Conservation (phyloP, 2,113 vertebrate genomes). For the Gnathonemus longibarbis region DNA sequence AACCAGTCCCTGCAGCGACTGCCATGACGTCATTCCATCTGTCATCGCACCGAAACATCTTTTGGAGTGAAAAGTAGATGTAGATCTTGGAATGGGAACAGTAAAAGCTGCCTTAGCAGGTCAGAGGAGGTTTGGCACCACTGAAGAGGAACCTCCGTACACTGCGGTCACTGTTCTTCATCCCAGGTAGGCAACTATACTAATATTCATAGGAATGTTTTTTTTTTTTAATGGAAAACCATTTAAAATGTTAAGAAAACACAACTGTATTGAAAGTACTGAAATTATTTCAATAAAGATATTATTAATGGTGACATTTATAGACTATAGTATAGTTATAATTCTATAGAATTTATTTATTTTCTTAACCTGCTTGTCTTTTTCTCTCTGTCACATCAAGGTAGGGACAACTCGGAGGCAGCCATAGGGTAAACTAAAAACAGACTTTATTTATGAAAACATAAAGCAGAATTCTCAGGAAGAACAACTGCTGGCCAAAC, state of each 20-base stretch:
- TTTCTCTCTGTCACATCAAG: background rate
- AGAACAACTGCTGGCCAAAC: background rate
- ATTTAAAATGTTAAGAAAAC: background rate
- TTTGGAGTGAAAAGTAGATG: background rate
- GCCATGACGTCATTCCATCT: background rate
- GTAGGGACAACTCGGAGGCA: background rate
- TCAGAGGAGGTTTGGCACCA: background rate
- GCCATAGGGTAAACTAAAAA: background rate
- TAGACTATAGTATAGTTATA: background rate
- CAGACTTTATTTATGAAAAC: background rate
- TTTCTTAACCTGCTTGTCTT: background rate
- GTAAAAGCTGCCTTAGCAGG: background rate
- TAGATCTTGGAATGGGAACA: background rate
- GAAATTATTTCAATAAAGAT: background rate
- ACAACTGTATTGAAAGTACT: background rate
- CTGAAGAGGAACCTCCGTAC: background rate
- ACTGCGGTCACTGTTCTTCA: background rate
- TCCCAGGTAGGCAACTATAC: background rate
- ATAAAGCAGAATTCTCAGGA: background rate
- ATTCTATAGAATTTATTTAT: background rate
- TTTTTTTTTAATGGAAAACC: too few species aligned
- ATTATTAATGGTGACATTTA: background rate
- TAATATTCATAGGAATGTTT: background rate
- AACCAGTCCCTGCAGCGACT: background rate
- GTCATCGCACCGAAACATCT: background rate